Evolutionary conservation across 2,113 vertebrate species (phyloP), one percentile per base, ranked within the genome.

Genomic region (Podiceps cristatus): DNA sequence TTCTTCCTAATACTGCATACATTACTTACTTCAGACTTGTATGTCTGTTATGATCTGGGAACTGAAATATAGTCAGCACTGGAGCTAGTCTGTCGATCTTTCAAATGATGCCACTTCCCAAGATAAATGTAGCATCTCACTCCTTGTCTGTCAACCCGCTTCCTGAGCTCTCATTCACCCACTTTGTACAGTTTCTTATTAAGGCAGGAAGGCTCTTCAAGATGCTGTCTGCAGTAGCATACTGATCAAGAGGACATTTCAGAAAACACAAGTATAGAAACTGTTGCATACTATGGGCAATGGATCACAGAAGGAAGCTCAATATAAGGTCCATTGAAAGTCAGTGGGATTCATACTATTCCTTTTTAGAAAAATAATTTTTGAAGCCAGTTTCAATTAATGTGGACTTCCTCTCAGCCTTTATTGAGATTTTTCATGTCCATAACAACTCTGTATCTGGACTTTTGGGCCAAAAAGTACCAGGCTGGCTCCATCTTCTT

Each of bases 301-400:
- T 10, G 19, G 45, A 52, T 66, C 62, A 86, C 52, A 73, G 55
- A 81, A 86, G 8, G 33, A 84, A 76, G 0, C 28, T 11, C 47
- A 80, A 86, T 58, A 33, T 11, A 71, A 77, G 11, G 24, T 31
- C 25, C 31, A 78, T 2, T 56, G 67, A 40, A 88, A 80, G n/a
- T 35, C n/a, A 52, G 16, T 20, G 29, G 24, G 20, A 75, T 56
- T 87, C 0, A 0, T 53, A 60, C 7, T 63, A 24, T 13, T 78
- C 28, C 16, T 37, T 47, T 63, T 24, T 16, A 55, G 35, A 44
- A 93, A 62, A 81, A 59, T 15, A 33, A 4, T 19, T 58, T 90
- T 86, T 35, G 10, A 52, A 81, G 52, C 24, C 52, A 23, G 13
- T 56, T 78, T 73, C 64, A 13, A 84, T 56, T 60, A 79, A 60